Evolutionary conservation across 2,888 invertebrate genomes (phyloP), one percentile per base, ranked within the genome.

Genomic region (Lithophane leautieri): DNA sequence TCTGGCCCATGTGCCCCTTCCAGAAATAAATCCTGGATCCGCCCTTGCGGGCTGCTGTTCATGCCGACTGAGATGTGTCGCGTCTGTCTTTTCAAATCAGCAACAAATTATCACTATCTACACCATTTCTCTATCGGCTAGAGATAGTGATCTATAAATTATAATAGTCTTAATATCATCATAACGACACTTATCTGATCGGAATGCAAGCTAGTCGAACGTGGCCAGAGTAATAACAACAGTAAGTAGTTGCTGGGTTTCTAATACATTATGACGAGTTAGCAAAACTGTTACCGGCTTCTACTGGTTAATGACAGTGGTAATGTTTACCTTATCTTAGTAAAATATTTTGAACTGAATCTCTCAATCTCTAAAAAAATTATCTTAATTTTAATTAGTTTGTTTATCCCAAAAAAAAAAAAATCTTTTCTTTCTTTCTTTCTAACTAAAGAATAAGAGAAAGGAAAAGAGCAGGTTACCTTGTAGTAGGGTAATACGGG

Each of bases 191-290:
- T 63, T 79, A 77, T 81, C 81, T 22, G 0, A 19, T 60, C 16
- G 44, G 66, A 69, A 81, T 70, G 77, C 52, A 42, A 28, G 19
- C 34, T 42, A 22, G 14, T 44, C 44, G 78, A 6, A 81, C 81
- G 82, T 81, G 81, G 81, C 52, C 34, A 3, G 3, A 70, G 19
- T 42, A 67, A 81, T 81, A 81, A 78, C 82, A 81, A 62, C 0
- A 7, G 28, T 22, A 34, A 4, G 28, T 22, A 34, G 70, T 77
- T 60, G 66, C 28, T 52, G 42, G 61, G 56, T 67, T 63, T 67
- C 52, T n/a, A 44, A 42, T 22, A 62, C 67, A 70, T 44, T n/a
- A 61, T 60, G 58, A 58, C 25, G 52, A 73, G 25, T 70, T 67
- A 73, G 70, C 70, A 50, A 81, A 77, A 81, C 58, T 62, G 47